A percentile compares a stretch with the other conserved stretches of the same genome.
Evolutionary conservation across 2,797 vertebrate genomes (phyloP).

Genomic region (Peromyscus aztecus): DNA sequence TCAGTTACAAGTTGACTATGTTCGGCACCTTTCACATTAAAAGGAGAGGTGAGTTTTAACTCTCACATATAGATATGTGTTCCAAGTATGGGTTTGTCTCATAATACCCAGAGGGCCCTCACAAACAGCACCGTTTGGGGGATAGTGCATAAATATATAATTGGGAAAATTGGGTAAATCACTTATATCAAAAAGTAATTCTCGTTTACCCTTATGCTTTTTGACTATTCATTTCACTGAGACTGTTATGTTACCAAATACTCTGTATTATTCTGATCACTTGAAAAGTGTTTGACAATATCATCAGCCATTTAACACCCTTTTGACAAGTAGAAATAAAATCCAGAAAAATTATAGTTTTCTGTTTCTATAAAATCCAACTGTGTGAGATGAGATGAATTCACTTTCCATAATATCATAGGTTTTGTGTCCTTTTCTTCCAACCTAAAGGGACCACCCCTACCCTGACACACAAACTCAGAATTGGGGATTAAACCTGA

Average conservation of each 20-base stretch:
- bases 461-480: not conserved
- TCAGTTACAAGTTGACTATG: not conserved
- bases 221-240: not conserved
- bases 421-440: not conserved
- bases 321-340: slow-evolving; percentile 17
- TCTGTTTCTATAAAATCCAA: not conserved
- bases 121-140: not conserved
- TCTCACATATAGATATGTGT: not conserved
- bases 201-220: not conserved
- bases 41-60: not conserved
- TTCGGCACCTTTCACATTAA: not conserved
- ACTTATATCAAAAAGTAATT: not conserved
- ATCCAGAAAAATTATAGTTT: not conserved
- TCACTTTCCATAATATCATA: not conserved
- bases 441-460: not conserved
- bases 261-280: not conserved
- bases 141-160: not conserved
- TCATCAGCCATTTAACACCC: not conserved
- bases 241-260: slow-evolving; percentile 16
- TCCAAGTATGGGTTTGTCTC: not conserved
- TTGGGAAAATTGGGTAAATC: not conserved
- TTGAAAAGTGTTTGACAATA: slow-evolving; percentile 23
- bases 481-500: not conserved
- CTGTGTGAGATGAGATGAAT: not conserved
- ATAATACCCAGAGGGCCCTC: not conserved